A percentile compares a stretch with the other conserved stretches of the same genome.
phyloP scores from a whole-genome alignment of 2,797 vertebrate genomes.

The Hyperoplus lanceolatus region DNA sequence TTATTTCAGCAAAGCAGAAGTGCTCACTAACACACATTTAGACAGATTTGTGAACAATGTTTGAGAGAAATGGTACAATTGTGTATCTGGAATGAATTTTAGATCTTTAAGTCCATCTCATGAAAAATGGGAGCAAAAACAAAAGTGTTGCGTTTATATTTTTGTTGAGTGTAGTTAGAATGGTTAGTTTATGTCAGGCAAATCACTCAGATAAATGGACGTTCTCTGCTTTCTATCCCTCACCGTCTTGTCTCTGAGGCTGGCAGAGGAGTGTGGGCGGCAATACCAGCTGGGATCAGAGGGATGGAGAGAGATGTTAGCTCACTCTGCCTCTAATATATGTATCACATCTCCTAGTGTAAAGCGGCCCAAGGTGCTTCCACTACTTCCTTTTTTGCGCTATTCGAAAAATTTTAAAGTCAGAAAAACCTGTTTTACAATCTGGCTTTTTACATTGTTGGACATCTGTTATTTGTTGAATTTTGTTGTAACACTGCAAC shows the following conservation, averaged over 20 bases:
- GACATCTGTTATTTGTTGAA: constrained; percentile 52
- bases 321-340: constrained; percentile 81
- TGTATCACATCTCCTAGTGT: constrained; percentile 79
- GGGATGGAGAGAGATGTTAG: constrained; percentile 81
- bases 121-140: no score
- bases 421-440: constrained; percentile 66
- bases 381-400: constrained; percentile 63
- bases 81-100: no score
- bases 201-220: constrained; percentile 75
- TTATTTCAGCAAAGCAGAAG: no score
- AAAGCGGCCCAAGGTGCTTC: constrained; percentile 74
- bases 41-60: no score
- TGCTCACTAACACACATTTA: no score
- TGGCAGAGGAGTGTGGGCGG: constrained; percentile 82
- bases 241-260: constrained; percentile 79
- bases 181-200: constrained; percentile 56
- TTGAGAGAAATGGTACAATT: no score
- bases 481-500: constrained; percentile 52
- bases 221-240: constrained; percentile 70
- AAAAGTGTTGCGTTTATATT: no score
- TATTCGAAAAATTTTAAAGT: constrained; percentile 70
- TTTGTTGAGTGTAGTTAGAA: no score
- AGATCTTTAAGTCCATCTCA: no score
- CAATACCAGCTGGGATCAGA: constrained; percentile 84
- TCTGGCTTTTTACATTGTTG: constrained; percentile 59